Base-by-base conservation (phyloP, 23 tunicate species). In the Trididemnum nubilum region DNA sequence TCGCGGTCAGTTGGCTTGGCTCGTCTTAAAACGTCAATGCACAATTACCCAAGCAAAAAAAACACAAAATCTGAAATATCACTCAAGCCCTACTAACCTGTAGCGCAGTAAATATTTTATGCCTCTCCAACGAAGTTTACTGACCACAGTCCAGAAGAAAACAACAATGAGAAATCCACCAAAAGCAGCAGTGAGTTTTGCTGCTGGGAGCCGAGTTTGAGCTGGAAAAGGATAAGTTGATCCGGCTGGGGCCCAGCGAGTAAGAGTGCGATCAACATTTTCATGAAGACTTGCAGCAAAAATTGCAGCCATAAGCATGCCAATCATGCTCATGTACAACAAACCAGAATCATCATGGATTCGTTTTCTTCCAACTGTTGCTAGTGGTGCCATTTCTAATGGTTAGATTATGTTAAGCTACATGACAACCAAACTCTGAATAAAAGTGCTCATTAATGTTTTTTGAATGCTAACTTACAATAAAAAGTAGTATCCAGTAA, bases 221-320 rank as follows among this genome's bases (percentile, higher is more conserved):
- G 86, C 77, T 18, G 97, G 88, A 72, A 92, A 92, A 0, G 97
- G 97, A 37, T 92, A 92, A 29, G 80, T 35, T 2, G 89, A 77
- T 38, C 97, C 97, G 73, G 88, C 88, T 5, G 97, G 97, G 0
- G 97, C 97, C 1, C 78, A 74, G 15, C 64, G 60, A 23, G 97
- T 87, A 19, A 92, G 7, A 9, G 92, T 92, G 39, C 85, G 84
- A 40, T 92, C 97, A 18, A 87, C 85, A 49, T 92, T 85, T 73
- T 83, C 89, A 83, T 92, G 97, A 51, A 84, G 82, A 33, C 89
- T 83, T 51, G 92, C 67, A 24, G 97, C 97, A 73, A 92, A 84
- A 39, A 87, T 84, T 33, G 97, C 97, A 27, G 97, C 97, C 36
- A 78, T 25, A 0, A 92, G 75, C 70, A 87, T 64, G 3, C 97